Conservation (phyloP, 2,797 vertebrate genomes). For the Phataginus tetradactyla region DNA sequence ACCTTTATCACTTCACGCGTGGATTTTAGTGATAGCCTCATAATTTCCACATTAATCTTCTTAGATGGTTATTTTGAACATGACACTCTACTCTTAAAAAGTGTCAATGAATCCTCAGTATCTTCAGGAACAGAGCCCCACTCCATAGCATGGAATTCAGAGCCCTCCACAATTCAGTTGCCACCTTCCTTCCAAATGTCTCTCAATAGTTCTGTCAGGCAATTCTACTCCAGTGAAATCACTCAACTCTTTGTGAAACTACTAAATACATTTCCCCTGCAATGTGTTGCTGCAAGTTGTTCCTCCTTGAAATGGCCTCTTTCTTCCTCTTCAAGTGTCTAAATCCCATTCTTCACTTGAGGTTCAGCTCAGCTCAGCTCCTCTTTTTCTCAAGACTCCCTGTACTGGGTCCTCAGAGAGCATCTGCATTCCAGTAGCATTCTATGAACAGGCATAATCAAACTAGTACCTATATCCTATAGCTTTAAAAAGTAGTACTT, state of each 20-base stretch:
- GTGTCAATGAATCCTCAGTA: background rate
- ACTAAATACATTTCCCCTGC: background rate
- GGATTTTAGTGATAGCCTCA: slow-evolving; percentile 12
- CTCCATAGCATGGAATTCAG: background rate
- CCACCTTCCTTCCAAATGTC: background rate
- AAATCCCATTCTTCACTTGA: background rate
- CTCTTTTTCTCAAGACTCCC: background rate
- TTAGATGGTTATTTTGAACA: background rate
- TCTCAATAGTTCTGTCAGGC: background rate
- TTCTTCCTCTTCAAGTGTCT: background rate
- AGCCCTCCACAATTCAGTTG: background rate
- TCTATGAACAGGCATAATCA: background rate
- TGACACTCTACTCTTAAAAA: background rate
- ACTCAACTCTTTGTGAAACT: background rate
- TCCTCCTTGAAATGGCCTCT: background rate
- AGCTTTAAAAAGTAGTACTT: slow-evolving; percentile 10
- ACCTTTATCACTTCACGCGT: background rate
- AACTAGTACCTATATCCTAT: background rate
- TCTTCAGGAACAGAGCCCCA: background rate
- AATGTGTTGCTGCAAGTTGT: background rate
- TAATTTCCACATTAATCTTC: slow-evolving; percentile 35
- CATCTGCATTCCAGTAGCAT: background rate
- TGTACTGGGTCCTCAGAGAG: background rate
- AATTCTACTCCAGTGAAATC: background rate
- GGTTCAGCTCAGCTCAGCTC: background rate